Evolutionary conservation across 2,113 vertebrate species (phyloP).

Genomic region (Monopterus albus): DNA sequence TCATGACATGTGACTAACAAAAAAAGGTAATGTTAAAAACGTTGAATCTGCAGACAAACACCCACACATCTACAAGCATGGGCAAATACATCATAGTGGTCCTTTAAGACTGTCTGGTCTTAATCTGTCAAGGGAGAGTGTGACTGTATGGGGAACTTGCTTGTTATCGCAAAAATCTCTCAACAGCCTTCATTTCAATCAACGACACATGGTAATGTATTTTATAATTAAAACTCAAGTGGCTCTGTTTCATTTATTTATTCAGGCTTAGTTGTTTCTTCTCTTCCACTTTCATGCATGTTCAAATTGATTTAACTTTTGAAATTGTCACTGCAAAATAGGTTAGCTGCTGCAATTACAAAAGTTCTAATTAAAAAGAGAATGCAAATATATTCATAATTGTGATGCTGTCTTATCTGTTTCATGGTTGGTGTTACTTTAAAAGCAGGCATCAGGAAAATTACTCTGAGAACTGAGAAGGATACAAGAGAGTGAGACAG

Average conservation of each 20-base stretch:
- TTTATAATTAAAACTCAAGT: conserved; percentile 78
- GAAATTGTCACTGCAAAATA: conserved; percentile 80
- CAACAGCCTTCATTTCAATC: conserved; percentile 73
- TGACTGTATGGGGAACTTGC: conserved; percentile 19
- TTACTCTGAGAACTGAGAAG: conserved; percentile 49
- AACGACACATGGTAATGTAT: conserved; percentile 60
- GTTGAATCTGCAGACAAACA: conserved; percentile 1
- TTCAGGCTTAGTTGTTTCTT: conserved; percentile 63
- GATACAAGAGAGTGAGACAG: conserved; percentile 17
- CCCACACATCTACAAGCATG: conserved; percentile 4
- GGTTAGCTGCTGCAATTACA: conserved; percentile 76
- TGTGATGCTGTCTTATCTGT: conserved; percentile 81
- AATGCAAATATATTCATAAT: conserved; percentile 83
- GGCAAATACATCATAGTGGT: conserved; percentile 25
- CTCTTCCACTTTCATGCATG: conserved; percentile 71
- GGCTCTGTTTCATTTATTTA: conserved; percentile 74
- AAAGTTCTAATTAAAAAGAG: conserved; percentile 81
- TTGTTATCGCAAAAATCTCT: conserved; percentile 72
- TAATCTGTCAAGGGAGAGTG: conserved; percentile 33
- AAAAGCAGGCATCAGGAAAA: conserved; percentile 60
- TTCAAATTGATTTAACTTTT: conserved; percentile 81
- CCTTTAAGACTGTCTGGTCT: conserved; percentile 32
- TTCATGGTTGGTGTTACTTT: conserved; percentile 75
- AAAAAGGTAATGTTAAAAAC: background rate
- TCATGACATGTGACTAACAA: conserved; percentile 15